Percentiles rank a stretch among this genome's conserved stretches.
Conservation (phyloP, 2,797 vertebrate species). For the Rhadinocentrus ornatus region DNA sequence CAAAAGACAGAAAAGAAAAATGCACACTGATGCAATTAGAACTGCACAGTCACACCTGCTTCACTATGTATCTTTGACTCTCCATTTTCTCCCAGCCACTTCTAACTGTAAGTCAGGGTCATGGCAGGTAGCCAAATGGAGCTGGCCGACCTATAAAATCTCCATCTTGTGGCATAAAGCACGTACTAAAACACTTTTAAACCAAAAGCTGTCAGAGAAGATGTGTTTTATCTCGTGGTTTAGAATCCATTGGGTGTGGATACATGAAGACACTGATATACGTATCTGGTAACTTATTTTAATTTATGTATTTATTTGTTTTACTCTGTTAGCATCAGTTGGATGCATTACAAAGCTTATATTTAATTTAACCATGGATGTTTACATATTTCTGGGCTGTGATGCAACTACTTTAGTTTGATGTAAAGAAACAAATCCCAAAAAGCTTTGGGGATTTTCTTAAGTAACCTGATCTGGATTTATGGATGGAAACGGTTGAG, state of each 20-base stretch:
- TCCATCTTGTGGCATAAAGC: constrained; percentile 64
- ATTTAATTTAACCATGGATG: too few species aligned
- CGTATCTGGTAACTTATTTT: not conserved
- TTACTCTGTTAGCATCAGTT: too few species aligned
- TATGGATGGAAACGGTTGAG: too few species aligned
- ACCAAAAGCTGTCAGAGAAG: constrained; percentile 50
- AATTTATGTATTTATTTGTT: too few species aligned
- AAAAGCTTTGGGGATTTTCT: too few species aligned
- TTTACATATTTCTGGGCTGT: too few species aligned
- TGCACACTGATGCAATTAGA: not conserved
- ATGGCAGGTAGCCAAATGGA: constrained; percentile 66
- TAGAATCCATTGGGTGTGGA: constrained; percentile 44
- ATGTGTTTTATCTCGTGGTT: constrained; percentile 58
- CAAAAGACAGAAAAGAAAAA: not conserved
- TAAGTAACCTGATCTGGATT: too few species aligned
- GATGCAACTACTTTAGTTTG: too few species aligned
- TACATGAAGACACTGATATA: constrained; percentile 58
- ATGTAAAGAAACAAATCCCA: too few species aligned
- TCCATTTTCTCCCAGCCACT: constrained; percentile 31
- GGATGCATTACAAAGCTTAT: too few species aligned
- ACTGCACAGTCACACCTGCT: constrained; percentile 32
- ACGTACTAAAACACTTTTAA: constrained; percentile 69
- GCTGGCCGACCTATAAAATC: constrained; percentile 59
- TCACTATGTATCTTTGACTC: constrained; percentile 45
- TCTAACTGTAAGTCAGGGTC: constrained; percentile 28